These are phyloP conservation scores for Sebastes diaconus DNA, from an alignment of 2,797 vertebrate genomes.

Conservation along the genomic window DNA sequence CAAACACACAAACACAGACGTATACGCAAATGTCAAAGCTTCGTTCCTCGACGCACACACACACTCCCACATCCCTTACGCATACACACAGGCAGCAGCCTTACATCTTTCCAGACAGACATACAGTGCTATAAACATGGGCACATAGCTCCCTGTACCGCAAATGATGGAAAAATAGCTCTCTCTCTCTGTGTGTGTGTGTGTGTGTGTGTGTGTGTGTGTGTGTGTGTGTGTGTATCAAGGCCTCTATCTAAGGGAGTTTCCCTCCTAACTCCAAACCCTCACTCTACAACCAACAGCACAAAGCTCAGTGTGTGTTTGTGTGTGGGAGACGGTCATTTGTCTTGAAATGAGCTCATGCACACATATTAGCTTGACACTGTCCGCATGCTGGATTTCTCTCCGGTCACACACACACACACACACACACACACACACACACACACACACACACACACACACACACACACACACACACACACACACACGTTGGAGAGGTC, in stretches of 20 bases:
- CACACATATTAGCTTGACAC: slow-evolving; percentile 39
- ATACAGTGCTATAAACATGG: slow-evolving; percentile 62
- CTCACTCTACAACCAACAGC: slow-evolving; percentile 11
- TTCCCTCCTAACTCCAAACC: slow-evolving; percentile 34
- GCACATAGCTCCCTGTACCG: slow-evolving; percentile 54
- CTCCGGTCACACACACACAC: not conserved
- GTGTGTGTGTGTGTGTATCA: slow-evolving; percentile 28
- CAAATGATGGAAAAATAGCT: slow-evolving; percentile 62
- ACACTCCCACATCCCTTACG: not conserved
- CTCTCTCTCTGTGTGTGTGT: slow-evolving; percentile 6
- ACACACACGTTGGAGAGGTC: slow-evolving; percentile 37
- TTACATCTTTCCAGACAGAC: slow-evolving; percentile 58
- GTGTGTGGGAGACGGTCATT: not conserved
- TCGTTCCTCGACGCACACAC: slow-evolving; percentile 29
- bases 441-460: no score
- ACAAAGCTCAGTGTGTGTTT: slow-evolving; percentile 10
- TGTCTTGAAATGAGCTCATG: slow-evolving; percentile 53
- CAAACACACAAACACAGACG: slow-evolving; percentile 1
- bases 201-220: slow-evolving; percentile 20
- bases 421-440: no score
- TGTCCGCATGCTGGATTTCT: slow-evolving; percentile 26
- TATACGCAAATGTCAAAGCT: slow-evolving; percentile 20
- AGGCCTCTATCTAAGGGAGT: slow-evolving; percentile 51
- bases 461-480: not conserved
- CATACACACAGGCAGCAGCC: not conserved